Evolutionary conservation across 2,113 vertebrate species (phyloP).

Genomic region (Porphyrio hochstetteri): DNA sequence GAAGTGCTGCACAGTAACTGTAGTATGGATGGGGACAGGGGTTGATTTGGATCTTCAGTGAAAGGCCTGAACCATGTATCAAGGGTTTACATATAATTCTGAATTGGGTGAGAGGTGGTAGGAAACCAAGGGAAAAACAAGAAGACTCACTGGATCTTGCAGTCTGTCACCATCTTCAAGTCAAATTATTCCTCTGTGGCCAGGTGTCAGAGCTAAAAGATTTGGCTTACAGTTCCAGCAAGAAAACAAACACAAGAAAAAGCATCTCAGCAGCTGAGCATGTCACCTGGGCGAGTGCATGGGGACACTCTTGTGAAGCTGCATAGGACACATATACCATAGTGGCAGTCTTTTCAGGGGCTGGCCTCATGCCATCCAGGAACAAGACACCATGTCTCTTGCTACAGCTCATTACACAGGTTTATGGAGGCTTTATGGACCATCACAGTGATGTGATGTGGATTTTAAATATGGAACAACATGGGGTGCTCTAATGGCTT

Average conservation of each 20-base stretch:
- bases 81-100: background rate
- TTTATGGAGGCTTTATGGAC: constrained; percentile 41
- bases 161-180: background rate
- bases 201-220: background rate
- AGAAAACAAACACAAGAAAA: background rate
- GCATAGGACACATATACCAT: too few species aligned
- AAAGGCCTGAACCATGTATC: background rate
- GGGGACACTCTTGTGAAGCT: background rate
- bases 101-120: background rate
- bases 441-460: background rate
- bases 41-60: background rate
- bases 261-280: background rate
- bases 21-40: background rate
- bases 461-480: constrained; percentile 1
- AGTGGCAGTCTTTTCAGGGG: background rate
- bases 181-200: background rate
- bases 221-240: background rate
- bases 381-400: background rate
- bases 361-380: background rate
- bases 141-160: background rate
- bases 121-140: background rate
- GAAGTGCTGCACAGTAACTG: background rate
- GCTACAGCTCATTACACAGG: constrained; percentile 16
- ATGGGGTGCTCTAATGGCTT: background rate
- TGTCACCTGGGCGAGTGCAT: too few species aligned